A percentile compares a stretch with the other conserved stretches of the same genome.
phyloP scores from a whole-genome alignment of 2,113 vertebrate species.

The Globicephala melas region DNA sequence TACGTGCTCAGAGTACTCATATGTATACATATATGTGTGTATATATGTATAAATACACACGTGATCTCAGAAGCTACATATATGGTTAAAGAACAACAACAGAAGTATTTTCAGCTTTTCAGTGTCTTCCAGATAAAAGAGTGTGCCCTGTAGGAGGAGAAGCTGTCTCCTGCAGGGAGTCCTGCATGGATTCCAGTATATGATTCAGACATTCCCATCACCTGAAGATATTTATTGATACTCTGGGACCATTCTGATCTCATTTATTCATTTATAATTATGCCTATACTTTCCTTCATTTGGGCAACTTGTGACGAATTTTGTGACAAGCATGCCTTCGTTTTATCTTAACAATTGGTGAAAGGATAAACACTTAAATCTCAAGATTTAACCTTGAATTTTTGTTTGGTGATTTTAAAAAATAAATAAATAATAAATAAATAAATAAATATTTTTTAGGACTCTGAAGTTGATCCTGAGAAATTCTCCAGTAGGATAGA shows the following conservation, averaged over 20 bases:
- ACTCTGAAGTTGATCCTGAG: slow-evolving; percentile 88
- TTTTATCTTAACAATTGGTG: background rate
- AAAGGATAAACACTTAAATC: background rate
- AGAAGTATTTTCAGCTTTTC: background rate
- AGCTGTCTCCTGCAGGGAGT: background rate
- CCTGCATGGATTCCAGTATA: background rate
- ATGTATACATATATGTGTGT: background rate
- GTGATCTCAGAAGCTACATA: background rate
- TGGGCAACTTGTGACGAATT: background rate
- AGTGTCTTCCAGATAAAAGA: background rate
- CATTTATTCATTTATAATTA: background rate
- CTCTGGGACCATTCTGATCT: background rate
- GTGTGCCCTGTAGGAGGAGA: background rate
- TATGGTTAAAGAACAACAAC: background rate
- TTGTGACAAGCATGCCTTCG: background rate
- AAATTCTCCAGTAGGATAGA: slow-evolving; percentile 90
- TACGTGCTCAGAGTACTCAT: background rate
- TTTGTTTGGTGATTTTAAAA: slow-evolving; percentile 25
- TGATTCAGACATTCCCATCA: background rate
- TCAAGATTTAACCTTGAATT: slow-evolving; percentile 1
- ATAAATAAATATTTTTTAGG: slow-evolving; percentile 76
- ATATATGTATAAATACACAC: background rate
- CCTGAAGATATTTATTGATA: background rate
- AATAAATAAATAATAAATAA: too few species aligned
- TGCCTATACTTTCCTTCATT: background rate